Percentiles rank a stretch among this genome's conserved stretches.
phyloP scores from a whole-genome alignment of 92 coral and sea anemone genomes.

The Siderastrea siderea region DNA sequence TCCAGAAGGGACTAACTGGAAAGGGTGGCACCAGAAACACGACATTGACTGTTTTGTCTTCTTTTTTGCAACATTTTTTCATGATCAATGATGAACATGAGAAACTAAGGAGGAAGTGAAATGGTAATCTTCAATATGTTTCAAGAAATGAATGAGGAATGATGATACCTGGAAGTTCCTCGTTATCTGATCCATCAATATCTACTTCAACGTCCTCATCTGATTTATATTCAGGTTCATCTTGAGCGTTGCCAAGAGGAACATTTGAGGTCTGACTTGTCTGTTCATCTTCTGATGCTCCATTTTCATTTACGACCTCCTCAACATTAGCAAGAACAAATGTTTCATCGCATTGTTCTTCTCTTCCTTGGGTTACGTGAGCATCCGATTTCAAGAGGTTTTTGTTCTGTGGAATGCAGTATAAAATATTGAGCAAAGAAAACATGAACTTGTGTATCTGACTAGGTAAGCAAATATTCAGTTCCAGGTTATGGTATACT shows the following conservation, averaged over 20 bases:
- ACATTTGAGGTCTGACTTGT: background rate
- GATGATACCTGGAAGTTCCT: slow-evolving; percentile 16
- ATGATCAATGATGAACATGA: too few species aligned
- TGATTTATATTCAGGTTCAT: slow-evolving; percentile 11
- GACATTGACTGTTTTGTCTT: too few species aligned
- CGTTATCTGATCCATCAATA: slow-evolving; percentile 74
- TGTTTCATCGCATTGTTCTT: slow-evolving; percentile 17
- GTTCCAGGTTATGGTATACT: too few species aligned
- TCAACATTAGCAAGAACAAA: slow-evolving; percentile 11
- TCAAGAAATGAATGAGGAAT: too few species aligned
- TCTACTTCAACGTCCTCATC: slow-evolving; percentile 85
- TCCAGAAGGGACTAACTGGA: too few species aligned
- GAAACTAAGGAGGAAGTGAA: too few species aligned
- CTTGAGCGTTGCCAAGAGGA: background rate
- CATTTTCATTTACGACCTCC: slow-evolving; percentile 11
- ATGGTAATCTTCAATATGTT: background rate
- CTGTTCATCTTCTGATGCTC: slow-evolving; percentile 7
- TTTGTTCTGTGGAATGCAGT: slow-evolving; percentile 15
- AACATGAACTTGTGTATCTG: background rate
- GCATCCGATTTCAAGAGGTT: background rate
- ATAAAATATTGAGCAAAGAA: background rate
- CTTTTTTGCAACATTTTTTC: too few species aligned
- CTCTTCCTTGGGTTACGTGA: slow-evolving; percentile 10
- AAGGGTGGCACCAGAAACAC: too few species aligned
- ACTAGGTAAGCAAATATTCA: background rate